Evolutionary conservation across 2,797 vertebrate species (phyloP).

Genomic region (Myotis myotis): DNA sequence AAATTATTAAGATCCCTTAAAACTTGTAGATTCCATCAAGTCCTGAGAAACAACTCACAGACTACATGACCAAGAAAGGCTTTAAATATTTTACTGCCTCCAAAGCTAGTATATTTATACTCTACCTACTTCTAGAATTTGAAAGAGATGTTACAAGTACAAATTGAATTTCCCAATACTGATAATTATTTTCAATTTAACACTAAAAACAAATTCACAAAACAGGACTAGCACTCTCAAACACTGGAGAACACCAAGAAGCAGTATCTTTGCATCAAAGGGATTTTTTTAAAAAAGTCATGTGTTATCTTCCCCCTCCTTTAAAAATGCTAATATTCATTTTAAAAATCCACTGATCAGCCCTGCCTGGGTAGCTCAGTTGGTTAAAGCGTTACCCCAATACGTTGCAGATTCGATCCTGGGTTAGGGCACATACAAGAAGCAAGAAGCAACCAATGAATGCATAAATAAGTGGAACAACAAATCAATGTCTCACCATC

Average conservation of each 20-base stretch:
- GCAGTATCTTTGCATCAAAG: background rate
- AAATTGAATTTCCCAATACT: background rate
- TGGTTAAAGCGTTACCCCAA: no score
- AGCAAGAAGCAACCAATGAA: no score
- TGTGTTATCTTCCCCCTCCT: background rate
- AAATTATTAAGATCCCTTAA: conserved; percentile 29
- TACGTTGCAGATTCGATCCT: no score
- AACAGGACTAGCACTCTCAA: background rate
- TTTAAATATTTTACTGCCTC: background rate
- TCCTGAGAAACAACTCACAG: background rate
- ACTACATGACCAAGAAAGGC: background rate
- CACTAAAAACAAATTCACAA: background rate
- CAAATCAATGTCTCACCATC: no score
- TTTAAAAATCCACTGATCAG: background rate
- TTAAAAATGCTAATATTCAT: conserved; percentile 24
- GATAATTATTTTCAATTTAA: conserved; percentile 11
- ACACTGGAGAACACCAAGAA: background rate
- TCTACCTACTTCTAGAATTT: background rate
- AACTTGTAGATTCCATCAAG: background rate
- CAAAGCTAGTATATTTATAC: background rate
- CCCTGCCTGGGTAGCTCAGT: no score
- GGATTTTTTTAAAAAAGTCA: background rate
- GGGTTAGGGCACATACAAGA: no score
- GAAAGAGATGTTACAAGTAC: background rate
- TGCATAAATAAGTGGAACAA: no score